Evolutionary conservation across 2,888 invertebrate species (phyloP).

Genomic region (Hydroisotoma schaefferi): DNA sequence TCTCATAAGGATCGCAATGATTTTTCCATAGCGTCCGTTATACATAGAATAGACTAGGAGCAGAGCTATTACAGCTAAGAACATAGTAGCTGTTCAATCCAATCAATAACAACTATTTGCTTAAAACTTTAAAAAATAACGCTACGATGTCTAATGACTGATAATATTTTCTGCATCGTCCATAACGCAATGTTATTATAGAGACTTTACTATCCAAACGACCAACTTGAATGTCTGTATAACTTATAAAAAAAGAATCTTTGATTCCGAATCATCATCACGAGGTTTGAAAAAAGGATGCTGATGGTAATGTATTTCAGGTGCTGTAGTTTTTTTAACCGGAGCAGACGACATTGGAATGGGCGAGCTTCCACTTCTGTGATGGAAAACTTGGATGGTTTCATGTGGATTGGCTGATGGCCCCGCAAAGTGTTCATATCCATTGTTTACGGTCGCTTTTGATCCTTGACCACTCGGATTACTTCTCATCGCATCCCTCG

Average conservation of each 20-base stretch:
- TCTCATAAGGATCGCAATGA: too few species aligned
- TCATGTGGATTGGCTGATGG: not conserved
- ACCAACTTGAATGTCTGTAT: too few species aligned
- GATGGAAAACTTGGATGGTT: slow-evolving; percentile 28
- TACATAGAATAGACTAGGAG: too few species aligned
- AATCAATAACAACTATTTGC: too few species aligned
- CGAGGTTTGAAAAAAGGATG: slow-evolving; percentile 27
- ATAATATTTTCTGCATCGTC: too few species aligned
- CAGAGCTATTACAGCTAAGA: too few species aligned
- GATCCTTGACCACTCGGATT: not conserved
- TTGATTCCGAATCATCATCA: slow-evolving; percentile 43
- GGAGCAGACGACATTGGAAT: slow-evolving; percentile 43
- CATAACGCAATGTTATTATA: too few species aligned
- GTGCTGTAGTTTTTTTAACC: not conserved
- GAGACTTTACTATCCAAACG: too few species aligned
- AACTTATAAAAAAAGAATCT: slow-evolving; percentile 43
- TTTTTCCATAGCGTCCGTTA: too few species aligned
- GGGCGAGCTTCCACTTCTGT: slow-evolving; percentile 48
- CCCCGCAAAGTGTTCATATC: slow-evolving; percentile 7
- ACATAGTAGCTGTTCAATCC: too few species aligned
- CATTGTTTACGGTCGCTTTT: slow-evolving; percentile 4
- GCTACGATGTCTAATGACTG: too few species aligned
- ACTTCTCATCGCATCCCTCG: slow-evolving; percentile 15
- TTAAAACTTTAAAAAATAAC: too few species aligned
- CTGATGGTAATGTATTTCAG: slow-evolving; percentile 20